Evolutionary conservation across 2,888 invertebrate genomes (phyloP).

Genomic region (Hirtodrosophila histrioides): DNA sequence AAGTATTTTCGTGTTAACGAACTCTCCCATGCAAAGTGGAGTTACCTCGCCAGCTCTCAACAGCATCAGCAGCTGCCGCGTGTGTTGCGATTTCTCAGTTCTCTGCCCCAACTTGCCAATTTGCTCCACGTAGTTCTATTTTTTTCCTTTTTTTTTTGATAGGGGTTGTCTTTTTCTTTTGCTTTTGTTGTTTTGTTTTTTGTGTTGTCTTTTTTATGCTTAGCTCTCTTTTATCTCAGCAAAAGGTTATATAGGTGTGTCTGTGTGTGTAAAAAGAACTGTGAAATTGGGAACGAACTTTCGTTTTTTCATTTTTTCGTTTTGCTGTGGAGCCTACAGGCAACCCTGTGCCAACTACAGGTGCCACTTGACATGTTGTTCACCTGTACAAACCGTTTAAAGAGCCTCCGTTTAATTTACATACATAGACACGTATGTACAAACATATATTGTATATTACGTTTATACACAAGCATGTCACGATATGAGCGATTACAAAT

Average conservation of each 20-base stretch:
- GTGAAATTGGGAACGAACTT: conserved; percentile 82
- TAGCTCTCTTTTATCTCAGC: conserved; percentile 63
- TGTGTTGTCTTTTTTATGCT: conserved; percentile 37
- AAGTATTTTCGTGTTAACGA: conserved; percentile 75
- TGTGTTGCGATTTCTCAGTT: conserved; percentile 71
- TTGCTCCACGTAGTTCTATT: conserved; percentile 38
- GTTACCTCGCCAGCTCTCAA: conserved; percentile 32
- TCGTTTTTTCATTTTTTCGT: conserved; percentile 77
- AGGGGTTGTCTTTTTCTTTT: conserved; percentile 59
- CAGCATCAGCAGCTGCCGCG: conserved; percentile 46
- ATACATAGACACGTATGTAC: not conserved
- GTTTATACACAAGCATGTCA: conserved; percentile 18
- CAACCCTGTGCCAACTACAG: conserved; percentile 58
- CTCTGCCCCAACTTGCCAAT: conserved; percentile 16
- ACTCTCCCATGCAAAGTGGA: conserved; percentile 64
- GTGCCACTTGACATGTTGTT: conserved; percentile 82
- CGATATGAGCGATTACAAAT: not conserved
- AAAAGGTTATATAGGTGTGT: conserved; percentile 20
- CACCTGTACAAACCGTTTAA: conserved; percentile 75
- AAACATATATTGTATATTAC: not conserved
- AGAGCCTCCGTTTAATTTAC: conserved; percentile 31
- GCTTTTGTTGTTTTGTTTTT: conserved; percentile 61
- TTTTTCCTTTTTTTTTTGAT: conserved; percentile 30
- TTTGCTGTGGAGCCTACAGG: conserved; percentile 46
- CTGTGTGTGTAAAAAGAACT: conserved; percentile 45